A percentile compares a stretch with the other conserved stretches of the same genome.
Conservation (phyloP, 2,797 vertebrate genomes). For the Pyrocephalus nanus region DNA sequence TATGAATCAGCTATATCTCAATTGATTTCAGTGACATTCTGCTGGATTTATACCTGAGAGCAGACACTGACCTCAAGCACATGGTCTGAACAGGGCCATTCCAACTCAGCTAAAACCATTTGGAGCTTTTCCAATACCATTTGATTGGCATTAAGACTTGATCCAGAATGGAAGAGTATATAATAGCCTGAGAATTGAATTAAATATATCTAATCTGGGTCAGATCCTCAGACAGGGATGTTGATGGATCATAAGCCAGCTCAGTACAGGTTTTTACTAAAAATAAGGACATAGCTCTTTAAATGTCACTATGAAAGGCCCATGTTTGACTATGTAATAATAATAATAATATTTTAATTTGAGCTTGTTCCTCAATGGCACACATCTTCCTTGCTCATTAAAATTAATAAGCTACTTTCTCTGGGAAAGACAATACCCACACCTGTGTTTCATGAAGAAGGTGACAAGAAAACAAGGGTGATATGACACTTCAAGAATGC, state of each 20-base stretch:
- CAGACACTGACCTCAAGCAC: constrained; percentile 13
- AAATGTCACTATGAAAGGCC: background rate
- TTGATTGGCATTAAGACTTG: background rate
- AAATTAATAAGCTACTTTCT: background rate
- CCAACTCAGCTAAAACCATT: background rate
- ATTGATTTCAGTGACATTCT: background rate
- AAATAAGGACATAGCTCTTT: background rate
- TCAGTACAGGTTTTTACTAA: background rate
- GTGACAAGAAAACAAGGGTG: background rate
- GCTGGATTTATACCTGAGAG: constrained; percentile 37
- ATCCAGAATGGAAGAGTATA: background rate
- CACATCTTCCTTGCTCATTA: background rate
- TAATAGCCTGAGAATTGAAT: background rate
- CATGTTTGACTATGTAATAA: background rate
- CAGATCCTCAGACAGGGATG: background rate
- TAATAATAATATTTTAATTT: constrained; percentile 10
- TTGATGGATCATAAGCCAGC: background rate
- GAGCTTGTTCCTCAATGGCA: background rate
- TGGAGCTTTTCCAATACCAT: constrained; percentile 15
- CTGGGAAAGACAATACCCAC: background rate
- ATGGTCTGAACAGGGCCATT: background rate
- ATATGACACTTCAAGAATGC: background rate
- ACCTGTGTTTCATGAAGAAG: constrained; percentile 1
- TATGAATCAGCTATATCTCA: background rate
- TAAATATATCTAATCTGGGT: background rate